These are phyloP conservation scores for Salticus scenicus DNA, from an alignment of 2,888 invertebrate genomes.

Conservation along the genomic window DNA sequence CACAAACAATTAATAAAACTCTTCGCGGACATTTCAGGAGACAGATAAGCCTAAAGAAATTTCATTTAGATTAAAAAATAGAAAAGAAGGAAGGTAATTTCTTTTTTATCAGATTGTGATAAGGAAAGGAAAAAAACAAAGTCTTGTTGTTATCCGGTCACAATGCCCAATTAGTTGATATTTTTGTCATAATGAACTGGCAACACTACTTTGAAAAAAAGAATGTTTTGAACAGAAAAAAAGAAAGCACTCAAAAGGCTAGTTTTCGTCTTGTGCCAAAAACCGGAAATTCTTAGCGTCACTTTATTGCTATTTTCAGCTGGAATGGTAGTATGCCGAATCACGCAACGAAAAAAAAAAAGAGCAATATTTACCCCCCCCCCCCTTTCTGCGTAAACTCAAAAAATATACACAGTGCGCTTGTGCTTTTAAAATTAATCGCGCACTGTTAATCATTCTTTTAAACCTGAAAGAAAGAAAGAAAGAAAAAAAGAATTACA, in stretches of 20 bases:
- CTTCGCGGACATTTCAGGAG: constrained; percentile 26
- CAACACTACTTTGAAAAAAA: constrained; percentile 47
- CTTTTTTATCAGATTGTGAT: constrained; percentile 59
- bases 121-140: constrained; percentile 41
- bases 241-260: constrained; percentile 35
- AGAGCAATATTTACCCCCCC: background rate
- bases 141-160: constrained; percentile 52
- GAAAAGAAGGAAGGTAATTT: constrained; percentile 34
- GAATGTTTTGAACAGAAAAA: constrained; percentile 24
- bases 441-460: constrained; percentile 57
- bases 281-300: constrained; percentile 62
- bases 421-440: constrained; percentile 59
- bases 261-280: constrained; percentile 62
- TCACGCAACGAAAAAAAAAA: constrained; percentile 23
- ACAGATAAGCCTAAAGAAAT: constrained; percentile 56
- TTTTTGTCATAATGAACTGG: constrained; percentile 65
- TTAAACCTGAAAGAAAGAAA: constrained; percentile 34
- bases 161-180: constrained; percentile 68
- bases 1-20: constrained; percentile 63
- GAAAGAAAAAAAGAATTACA: constrained; percentile 9
- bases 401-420: constrained; percentile 41
- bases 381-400: constrained; percentile 2
- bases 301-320: constrained; percentile 66
- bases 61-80: constrained; percentile 44
- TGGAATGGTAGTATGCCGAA: constrained; percentile 7